Percentiles rank a stretch among this genome's conserved stretches.
These are phyloP conservation scores for Callosobruchus maculatus DNA, from an alignment of 2,888 invertebrate species.

Conservation along the genomic window DNA sequence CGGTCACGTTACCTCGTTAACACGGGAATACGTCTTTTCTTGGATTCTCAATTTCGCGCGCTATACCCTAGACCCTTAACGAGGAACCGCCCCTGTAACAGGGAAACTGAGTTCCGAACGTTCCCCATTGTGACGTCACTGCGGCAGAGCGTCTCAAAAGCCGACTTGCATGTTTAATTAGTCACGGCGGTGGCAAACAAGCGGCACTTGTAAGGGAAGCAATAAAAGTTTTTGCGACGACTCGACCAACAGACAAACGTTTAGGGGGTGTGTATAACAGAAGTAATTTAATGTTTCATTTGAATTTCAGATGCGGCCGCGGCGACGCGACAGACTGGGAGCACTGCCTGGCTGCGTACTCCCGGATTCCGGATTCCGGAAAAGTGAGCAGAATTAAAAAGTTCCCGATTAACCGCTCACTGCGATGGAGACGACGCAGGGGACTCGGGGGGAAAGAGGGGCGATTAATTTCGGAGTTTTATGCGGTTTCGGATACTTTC, in stretches of 20 bases:
- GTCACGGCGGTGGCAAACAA: neutral
- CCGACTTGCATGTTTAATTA: neutral
- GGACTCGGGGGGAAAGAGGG: neutral
- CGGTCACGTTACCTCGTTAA: no score
- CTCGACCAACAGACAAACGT: neutral
- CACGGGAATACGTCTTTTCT: no score
- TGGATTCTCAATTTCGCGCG: no score
- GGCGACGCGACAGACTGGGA: neutral
- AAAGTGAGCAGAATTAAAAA: neutral
- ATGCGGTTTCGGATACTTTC: neutral
- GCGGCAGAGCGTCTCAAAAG: neutral
- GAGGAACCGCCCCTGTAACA: neutral
- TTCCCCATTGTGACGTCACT: neutral
- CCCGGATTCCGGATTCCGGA: neutral
- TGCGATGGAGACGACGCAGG: neutral
- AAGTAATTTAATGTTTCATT: neutral
- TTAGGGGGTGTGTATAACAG: neutral
- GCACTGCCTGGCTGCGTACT: neutral
- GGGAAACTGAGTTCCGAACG: neutral
- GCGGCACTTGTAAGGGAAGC: neutral
- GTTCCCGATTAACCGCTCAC: neutral
- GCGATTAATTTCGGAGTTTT: neutral
- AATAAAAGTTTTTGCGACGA: neutral
- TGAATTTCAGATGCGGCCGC: neutral
- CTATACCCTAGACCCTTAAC: no score